phyloP scores from a whole-genome alignment of 1,140 invertebrate species.

The Patella vulgata region DNA sequence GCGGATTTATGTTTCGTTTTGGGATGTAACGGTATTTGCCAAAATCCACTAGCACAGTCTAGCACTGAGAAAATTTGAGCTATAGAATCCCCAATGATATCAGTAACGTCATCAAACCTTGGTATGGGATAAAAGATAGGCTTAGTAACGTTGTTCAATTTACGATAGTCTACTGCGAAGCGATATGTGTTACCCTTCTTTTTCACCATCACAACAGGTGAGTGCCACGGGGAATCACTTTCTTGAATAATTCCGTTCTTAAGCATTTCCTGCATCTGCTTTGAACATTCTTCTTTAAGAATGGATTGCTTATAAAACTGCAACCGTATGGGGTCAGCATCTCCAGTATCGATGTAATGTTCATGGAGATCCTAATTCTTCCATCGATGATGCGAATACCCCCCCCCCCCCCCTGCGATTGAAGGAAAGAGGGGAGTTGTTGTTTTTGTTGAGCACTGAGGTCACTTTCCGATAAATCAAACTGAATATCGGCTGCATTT shows the following conservation, averaged over 20 bases:
- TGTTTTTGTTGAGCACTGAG: constrained; percentile 12
- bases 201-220: constrained; percentile 35
- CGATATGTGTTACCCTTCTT: constrained; percentile 28
- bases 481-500: no score
- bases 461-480: constrained; percentile 18
- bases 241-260: constrained; percentile 31
- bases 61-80: constrained; percentile 25
- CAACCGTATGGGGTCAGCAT: constrained; percentile 9
- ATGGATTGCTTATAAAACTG: constrained; percentile 4
- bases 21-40: constrained; percentile 25
- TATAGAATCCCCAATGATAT: constrained; percentile 14
- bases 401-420: constrained; percentile 8
- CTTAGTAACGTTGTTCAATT: constrained; percentile 30
- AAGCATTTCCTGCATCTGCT: constrained; percentile 27
- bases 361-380: constrained; percentile 18
- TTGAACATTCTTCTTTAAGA: constrained; percentile 9
- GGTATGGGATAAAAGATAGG: constrained; percentile 23
- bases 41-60: constrained; percentile 29
- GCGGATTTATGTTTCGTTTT: constrained; percentile 22
- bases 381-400: constrained; percentile 17
- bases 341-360: constrained; percentile 25
- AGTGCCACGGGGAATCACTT: constrained; percentile 15
- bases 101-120: constrained; percentile 24
- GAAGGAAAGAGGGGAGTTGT: constrained; percentile 1
- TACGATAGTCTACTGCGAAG: constrained; percentile 36